Percentiles rank a stretch among this genome's conserved stretches.
Evolutionary conservation across 2,888 invertebrate species (phyloP).

Genomic region (Didymodactylos carnosus): DNA sequence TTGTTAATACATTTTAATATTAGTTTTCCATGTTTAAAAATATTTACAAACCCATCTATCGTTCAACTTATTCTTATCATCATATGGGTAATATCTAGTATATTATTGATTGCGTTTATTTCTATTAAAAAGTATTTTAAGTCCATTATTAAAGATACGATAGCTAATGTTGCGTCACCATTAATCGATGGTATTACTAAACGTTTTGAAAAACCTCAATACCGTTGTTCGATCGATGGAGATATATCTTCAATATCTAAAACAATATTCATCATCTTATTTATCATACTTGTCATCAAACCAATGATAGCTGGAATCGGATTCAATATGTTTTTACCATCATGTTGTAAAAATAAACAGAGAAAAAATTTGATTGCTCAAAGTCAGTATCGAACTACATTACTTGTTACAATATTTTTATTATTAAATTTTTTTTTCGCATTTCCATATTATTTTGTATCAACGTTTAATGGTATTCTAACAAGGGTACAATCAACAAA

Average conservation of each 20-base stretch:
- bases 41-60: neutral
- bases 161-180: neutral
- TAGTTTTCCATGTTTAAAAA: neutral
- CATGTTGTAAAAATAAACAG: neutral
- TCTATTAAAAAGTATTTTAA: neutral
- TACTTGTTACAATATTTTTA: neutral
- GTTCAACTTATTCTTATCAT: neutral
- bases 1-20: neutral
- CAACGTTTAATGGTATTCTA: neutral
- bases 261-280: neutral
- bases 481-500: neutral
- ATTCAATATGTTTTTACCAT: neutral
- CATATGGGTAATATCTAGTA: neutral
- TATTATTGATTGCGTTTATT: neutral
- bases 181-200: neutral
- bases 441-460: neutral
- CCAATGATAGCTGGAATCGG: neutral
- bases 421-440: neutral
- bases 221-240: neutral
- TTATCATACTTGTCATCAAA: neutral
- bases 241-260: neutral
- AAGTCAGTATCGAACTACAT: neutral
- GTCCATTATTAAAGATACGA: neutral
- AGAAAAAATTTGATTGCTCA: no score
- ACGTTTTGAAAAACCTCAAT: neutral